Evolutionary conservation across 2,888 invertebrate genomes (phyloP).

Genomic region (Crocallis elinguaria): DNA sequence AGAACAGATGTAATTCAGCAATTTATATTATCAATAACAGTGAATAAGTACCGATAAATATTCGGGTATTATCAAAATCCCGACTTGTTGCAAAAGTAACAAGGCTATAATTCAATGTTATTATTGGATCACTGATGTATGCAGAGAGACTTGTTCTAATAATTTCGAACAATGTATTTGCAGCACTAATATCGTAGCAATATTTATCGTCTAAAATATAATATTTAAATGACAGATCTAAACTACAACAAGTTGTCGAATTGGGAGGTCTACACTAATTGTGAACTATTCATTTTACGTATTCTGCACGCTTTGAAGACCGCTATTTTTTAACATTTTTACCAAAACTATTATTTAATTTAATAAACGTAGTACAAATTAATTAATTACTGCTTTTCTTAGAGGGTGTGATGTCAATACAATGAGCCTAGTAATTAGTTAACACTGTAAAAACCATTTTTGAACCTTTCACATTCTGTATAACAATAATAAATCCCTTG

Average conservation of each 20-base stretch:
- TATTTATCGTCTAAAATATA: background rate
- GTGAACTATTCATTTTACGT: too few relatives aligned
- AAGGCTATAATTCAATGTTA: background rate
- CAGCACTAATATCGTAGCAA: background rate
- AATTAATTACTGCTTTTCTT: too few relatives aligned
- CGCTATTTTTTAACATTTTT: too few relatives aligned
- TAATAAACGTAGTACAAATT: too few relatives aligned
- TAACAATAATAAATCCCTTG: background rate
- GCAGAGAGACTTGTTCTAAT: background rate
- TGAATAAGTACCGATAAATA: slow-evolving; percentile 11
- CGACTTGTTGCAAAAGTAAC: background rate
- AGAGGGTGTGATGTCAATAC: background rate
- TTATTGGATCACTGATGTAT: background rate
- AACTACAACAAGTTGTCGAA: too few relatives aligned
- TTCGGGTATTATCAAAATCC: slow-evolving; percentile 11
- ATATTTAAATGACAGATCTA: too few relatives aligned
- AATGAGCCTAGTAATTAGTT: too few relatives aligned
- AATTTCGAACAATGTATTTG: background rate
- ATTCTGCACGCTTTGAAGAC: too few relatives aligned
- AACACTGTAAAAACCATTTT: too few relatives aligned
- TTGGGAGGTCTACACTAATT: too few relatives aligned
- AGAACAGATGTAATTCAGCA: background rate
- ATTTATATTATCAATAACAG: slow-evolving; percentile 8
- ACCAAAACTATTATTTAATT: too few relatives aligned
- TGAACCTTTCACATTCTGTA: background rate